phyloP scores from a whole-genome alignment of 92 coral and sea anemone genomes.

The Epizoanthus fatuus region DNA sequence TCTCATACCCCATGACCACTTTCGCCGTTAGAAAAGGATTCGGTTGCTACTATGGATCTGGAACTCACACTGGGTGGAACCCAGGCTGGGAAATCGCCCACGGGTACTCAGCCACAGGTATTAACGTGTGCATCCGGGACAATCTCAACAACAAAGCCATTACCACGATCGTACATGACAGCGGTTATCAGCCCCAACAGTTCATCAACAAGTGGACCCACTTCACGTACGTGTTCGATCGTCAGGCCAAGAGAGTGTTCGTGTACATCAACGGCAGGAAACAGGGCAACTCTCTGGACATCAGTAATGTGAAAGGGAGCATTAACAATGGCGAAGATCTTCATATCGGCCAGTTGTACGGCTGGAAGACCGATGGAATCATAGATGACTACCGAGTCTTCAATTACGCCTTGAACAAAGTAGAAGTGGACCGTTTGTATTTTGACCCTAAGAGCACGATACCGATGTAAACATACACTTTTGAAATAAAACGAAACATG shows the following conservation, averaged over 20 bases:
- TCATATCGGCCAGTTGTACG: slow-evolving; percentile 67
- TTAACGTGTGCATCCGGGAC: slow-evolving; percentile 77
- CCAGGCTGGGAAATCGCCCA: slow-evolving; percentile 85
- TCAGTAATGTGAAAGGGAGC: slow-evolving; percentile 67
- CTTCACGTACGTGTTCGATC: slow-evolving; percentile 70
- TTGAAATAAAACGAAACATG: too few species aligned
- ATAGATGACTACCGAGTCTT: slow-evolving; percentile 80
- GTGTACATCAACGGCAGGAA: not conserved
- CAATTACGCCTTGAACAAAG: slow-evolving; percentile 58
- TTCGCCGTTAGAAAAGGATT: slow-evolving; percentile 78
- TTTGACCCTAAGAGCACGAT: slow-evolving; percentile 50
- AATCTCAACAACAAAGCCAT: slow-evolving; percentile 41
- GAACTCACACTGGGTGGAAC: slow-evolving; percentile 31
- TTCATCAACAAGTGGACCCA: slow-evolving; percentile 71
- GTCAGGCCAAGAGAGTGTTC: slow-evolving; percentile 48
- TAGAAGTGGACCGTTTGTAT: slow-evolving; percentile 59
- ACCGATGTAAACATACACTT: too few species aligned
- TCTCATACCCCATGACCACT: slow-evolving; percentile 74
- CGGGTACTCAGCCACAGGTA: slow-evolving; percentile 67
- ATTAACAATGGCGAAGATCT: slow-evolving; percentile 63
- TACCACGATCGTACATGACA: slow-evolving; percentile 52
- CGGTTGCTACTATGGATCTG: slow-evolving; percentile 71
- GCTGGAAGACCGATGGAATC: slow-evolving; percentile 81
- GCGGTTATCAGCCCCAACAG: not conserved
- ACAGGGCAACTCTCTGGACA: slow-evolving; percentile 31